Evolutionary conservation across 2,113 vertebrate species (phyloP).

Genomic region (Pluvianellus socialis): DNA sequence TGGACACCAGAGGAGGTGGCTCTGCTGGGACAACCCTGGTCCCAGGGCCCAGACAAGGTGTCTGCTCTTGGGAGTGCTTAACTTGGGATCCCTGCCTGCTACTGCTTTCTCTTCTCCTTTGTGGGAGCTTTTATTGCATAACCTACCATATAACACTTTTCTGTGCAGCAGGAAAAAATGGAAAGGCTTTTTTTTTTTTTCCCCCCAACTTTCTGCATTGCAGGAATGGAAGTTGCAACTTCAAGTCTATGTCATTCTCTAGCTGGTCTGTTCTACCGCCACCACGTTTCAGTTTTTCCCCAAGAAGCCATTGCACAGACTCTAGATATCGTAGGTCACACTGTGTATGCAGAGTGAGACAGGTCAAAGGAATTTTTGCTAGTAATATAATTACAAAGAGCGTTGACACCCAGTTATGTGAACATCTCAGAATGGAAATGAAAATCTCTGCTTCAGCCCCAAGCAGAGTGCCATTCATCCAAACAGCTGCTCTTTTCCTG

Average conservation of each 20-base stretch:
- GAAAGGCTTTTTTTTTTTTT: neutral
- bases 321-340: neutral
- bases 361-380: neutral
- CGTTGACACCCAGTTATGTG: fast-evolving
- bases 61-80: neutral
- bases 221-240: neutral
- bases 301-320: neutral
- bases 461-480: neutral
- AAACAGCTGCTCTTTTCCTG: neutral
- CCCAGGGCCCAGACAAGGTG: neutral
- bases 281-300: neutral
- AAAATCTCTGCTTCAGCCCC: neutral
- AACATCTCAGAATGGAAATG: neutral
- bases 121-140: neutral
- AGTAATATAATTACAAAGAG: neutral
- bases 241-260: neutral
- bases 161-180: neutral
- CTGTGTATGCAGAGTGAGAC: neutral
- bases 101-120: neutral
- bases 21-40: neutral
- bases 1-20: neutral
- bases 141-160: neutral
- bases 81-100: neutral
- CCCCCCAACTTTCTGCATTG: neutral
- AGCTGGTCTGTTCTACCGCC: neutral